phyloP scores from a whole-genome alignment of 2,888 invertebrate genomes.

The Lycia hirtaria region DNA sequence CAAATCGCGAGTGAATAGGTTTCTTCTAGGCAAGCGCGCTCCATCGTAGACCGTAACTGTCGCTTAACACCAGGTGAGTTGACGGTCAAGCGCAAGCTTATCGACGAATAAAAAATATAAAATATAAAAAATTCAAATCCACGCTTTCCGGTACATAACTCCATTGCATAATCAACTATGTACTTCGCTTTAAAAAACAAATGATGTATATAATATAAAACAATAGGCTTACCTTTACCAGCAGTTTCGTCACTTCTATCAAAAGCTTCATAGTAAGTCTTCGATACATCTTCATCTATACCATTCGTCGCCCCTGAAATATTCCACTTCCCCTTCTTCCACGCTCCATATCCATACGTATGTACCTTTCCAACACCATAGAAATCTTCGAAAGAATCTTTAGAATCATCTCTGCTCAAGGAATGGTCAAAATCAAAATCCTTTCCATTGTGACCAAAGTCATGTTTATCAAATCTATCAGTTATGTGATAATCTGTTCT shows the following conservation, averaged over 20 bases:
- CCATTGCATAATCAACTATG: too few species aligned
- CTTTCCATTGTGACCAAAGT: constrained; percentile 4
- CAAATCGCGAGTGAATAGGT: too few species aligned
- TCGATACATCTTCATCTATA: constrained; percentile 44
- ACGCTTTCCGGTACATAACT: too few species aligned
- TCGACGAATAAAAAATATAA: too few species aligned
- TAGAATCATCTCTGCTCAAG: constrained; percentile 11
- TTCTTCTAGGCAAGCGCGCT: too few species aligned
- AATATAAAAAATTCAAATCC: too few species aligned
- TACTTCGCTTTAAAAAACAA: too few species aligned
- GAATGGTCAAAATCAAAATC: constrained; percentile 4
- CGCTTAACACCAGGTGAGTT: too few species aligned
- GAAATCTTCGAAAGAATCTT: constrained; percentile 22
- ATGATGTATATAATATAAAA: background rate
- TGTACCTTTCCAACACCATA: constrained; percentile 47
- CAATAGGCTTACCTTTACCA: constrained; percentile 60
- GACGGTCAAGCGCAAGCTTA: too few species aligned
- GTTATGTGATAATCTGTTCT: constrained; percentile 7
- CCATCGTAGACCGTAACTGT: too few species aligned
- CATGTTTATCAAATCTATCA: too few species aligned
- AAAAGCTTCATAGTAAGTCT: constrained; percentile 40
- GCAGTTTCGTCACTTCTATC: constrained; percentile 58
- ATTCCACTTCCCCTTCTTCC: constrained; percentile 72
- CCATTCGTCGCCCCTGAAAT: constrained; percentile 56
- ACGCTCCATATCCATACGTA: constrained; percentile 61